Conservation (phyloP, 2,797 vertebrate genomes). For the Sebastes steindachneri region DNA sequence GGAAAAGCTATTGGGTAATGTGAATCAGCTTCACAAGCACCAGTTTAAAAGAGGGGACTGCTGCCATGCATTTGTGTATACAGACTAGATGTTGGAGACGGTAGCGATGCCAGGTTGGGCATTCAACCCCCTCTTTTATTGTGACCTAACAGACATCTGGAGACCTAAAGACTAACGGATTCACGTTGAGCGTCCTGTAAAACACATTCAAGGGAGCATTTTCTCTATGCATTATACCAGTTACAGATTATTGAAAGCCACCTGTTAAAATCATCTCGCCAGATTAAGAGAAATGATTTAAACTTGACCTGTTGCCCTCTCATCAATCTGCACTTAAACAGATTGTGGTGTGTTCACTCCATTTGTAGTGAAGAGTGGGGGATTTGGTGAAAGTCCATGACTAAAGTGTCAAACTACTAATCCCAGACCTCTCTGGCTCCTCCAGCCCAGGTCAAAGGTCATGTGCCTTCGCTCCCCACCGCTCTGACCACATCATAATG, state of each 20-base stretch:
- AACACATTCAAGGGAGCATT: neutral
- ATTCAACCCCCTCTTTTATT: constrained; percentile 10
- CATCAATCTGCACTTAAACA: constrained; percentile 1
- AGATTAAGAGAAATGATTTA: constrained; percentile 1
- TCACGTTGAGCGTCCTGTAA: neutral
- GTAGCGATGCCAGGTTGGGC: constrained; percentile 35
- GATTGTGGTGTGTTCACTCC: constrained; percentile 3
- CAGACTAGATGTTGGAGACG: constrained; percentile 9
- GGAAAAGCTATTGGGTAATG: constrained; percentile 46
- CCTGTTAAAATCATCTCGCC: neutral
- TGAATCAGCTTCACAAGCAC: constrained; percentile 49
- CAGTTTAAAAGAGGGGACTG: constrained; percentile 28
- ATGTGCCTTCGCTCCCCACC: constrained; percentile 27
- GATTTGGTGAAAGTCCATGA: constrained; percentile 46
- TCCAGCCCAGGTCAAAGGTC: constrained; percentile 65
- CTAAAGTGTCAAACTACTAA: constrained; percentile 64
- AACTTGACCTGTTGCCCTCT: constrained; percentile 25
- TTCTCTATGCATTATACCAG: neutral
- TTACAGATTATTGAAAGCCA: constrained; percentile 5
- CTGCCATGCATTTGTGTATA: constrained; percentile 51
- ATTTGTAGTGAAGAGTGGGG: constrained; percentile 26
- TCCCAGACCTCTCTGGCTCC: constrained; percentile 51
- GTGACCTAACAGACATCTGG: constrained; percentile 5
- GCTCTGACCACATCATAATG: constrained; percentile 18
- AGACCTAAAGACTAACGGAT: neutral